Evolutionary conservation across 2,797 vertebrate genomes (phyloP), one percentile per base, ranked within the genome.

Genomic region (Anniella stebbinsi): DNA sequence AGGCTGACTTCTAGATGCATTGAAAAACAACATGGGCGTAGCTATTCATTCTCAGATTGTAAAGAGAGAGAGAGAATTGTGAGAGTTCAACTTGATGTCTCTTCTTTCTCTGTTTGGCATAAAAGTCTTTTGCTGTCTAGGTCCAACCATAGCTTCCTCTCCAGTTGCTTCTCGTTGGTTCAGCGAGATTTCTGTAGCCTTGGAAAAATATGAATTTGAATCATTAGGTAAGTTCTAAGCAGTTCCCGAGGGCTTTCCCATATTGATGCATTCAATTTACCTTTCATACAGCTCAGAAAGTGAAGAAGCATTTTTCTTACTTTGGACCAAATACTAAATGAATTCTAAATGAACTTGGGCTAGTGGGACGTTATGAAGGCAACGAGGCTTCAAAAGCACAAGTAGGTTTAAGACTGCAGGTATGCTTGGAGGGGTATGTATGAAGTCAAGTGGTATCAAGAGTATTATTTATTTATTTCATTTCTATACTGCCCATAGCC

Each of bases 211-310:
- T 67, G 17, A 12, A 78, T 80, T 88, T 72, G 78, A 88, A 81
- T 81, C 73, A 70, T 67, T 45, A 73, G 77, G 54, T 80, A 48
- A 70, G 66, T 82, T 82, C 30, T 25, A 88, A 69, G 11, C 25
- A 9, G 51, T 45, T 36, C 36, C 51, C 51, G 73, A n/a, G 30
- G 67, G 80, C 51, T 60, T 82, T 82, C 86, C 23, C 45, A 66
- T 63, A 85, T 63, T 23, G 86, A 77, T 87, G 4, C n/a, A 87
- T 78, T 78, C 73, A 75, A 51, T 78, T 60, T 82, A 82, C 87
- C 70, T 63, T 78, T 57, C 41, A 80, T 51, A 12, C 76, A 70
- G 63, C n/a, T 54, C 54, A 45, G 51, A 75, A 88, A 73, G 36
- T 60, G 80, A 82, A 48, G 6, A 69, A 45, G 54, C 38, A 13